These are phyloP conservation scores for Aporrectodea caliginosa DNA, from an alignment of 1,140 invertebrate species.

Conservation along the genomic window DNA sequence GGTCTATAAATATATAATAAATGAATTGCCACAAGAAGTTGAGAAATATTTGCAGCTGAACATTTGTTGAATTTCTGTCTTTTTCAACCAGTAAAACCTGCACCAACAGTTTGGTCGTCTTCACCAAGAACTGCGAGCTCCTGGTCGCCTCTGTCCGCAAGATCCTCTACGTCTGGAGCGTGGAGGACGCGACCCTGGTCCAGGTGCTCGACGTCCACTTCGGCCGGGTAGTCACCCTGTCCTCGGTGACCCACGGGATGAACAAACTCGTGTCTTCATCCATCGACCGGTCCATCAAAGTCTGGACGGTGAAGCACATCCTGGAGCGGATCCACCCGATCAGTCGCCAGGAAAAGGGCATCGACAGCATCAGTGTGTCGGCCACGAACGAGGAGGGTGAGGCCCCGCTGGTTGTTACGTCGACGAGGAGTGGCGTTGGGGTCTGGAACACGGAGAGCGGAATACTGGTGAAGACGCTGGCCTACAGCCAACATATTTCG, in stretches of 20 bases:
- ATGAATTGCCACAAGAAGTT: too few species aligned
- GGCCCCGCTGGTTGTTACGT: slow-evolving; percentile 64
- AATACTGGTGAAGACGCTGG: slow-evolving; percentile 70
- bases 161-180: slow-evolving; percentile 90
- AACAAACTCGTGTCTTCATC: slow-evolving; percentile 91
- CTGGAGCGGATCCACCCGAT: slow-evolving; percentile 97
- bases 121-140: slow-evolving; percentile 83
- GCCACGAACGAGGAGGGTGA: not conserved
- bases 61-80: too few species aligned
- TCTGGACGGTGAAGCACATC: slow-evolving; percentile 99
- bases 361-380: slow-evolving; percentile 61
- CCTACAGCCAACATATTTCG: slow-evolving; percentile 81
- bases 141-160: slow-evolving; percentile 92
- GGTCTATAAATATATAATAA: too few species aligned
- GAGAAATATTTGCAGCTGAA: too few species aligned
- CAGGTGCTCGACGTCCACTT: slow-evolving; percentile 95
- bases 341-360: slow-evolving; percentile 88
- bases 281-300: slow-evolving; percentile 94
- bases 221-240: slow-evolving; percentile 87
- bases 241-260: slow-evolving; percentile 60
- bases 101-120: slow-evolving; percentile 58
- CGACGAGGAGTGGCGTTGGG: slow-evolving; percentile 87
- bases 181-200: slow-evolving; percentile 67
- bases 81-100: slow-evolving; percentile 74
- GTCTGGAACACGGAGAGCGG: slow-evolving; percentile 90